A percentile compares a stretch with the other conserved stretches of the same genome.
These are phyloP conservation scores for Ceyx cyanopectus DNA, from an alignment of 2,113 vertebrate species.

Conservation along the genomic window DNA sequence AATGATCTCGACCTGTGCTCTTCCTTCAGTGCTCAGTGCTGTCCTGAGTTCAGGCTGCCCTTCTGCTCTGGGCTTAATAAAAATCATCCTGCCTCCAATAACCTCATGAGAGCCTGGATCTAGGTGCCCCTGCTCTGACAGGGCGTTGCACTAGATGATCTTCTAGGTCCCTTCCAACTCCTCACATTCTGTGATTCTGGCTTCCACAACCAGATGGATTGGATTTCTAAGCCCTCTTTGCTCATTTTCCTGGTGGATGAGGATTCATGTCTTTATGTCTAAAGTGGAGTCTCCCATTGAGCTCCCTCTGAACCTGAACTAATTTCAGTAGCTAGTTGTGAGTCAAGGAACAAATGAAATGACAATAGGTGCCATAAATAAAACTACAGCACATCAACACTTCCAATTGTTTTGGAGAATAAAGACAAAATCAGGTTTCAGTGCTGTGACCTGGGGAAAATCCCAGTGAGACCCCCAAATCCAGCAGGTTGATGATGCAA, in stretches of 20 bases:
- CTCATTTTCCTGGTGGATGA: background rate
- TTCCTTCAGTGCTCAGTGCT: background rate
- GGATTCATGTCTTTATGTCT: background rate
- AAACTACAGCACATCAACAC: no score
- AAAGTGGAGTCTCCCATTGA: background rate
- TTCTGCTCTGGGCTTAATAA: background rate
- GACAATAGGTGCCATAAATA: no score
- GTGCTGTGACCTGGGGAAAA: no score
- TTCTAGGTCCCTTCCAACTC: no score
- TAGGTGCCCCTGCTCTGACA: no score
- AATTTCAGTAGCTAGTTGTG: background rate
- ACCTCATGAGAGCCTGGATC: background rate
- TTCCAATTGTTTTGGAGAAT: no score
- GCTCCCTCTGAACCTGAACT: background rate
- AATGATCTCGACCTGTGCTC: background rate
- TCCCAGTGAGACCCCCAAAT: no score
- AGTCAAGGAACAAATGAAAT: background rate
- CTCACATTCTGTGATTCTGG: no score
- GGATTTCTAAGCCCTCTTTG: background rate
- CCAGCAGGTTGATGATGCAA: no score
- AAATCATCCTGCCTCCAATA: rapidly evolving
- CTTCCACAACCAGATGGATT: background rate
- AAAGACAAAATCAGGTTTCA: no score
- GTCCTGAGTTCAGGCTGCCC: background rate
- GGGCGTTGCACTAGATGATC: no score